Conservation (phyloP, 2,113 vertebrate species). For the Corydoras maculifer region DNA sequence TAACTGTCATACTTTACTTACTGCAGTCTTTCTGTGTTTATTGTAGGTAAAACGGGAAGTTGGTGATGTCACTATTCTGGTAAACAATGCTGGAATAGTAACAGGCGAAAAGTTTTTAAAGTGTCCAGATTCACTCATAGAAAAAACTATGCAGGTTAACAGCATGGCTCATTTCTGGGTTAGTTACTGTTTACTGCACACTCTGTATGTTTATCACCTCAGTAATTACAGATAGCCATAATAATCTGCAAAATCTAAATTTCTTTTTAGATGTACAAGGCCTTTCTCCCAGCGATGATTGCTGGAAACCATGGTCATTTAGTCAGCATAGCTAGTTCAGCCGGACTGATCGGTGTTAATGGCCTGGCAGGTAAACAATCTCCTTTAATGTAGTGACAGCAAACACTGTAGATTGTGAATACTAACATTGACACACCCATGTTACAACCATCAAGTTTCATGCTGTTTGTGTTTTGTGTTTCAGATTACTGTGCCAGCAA, state of each 20-base stretch:
- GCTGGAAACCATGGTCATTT: slow-evolving; percentile 86
- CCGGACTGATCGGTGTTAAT: slow-evolving; percentile 69
- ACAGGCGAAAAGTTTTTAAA: slow-evolving; percentile 77
- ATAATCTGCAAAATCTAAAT: neutral
- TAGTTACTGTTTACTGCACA: slow-evolving; percentile 37
- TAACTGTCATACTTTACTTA: slow-evolving; percentile 2
- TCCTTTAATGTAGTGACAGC: neutral
- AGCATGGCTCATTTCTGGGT: slow-evolving; percentile 87
- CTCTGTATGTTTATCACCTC: neutral
- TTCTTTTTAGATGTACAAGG: slow-evolving; percentile 78
- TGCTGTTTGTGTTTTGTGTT: slow-evolving; percentile 19
- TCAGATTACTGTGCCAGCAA: slow-evolving; percentile 96
- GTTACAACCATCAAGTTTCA: neutral
- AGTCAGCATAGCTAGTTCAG: slow-evolving; percentile 83
- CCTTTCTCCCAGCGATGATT: slow-evolving; percentile 92
- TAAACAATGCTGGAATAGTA: slow-evolving; percentile 88
- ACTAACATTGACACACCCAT: neutral
- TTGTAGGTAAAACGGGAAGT: slow-evolving; percentile 87
- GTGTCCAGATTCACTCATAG: slow-evolving; percentile 73
- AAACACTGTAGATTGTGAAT: neutral
- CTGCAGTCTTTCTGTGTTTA: slow-evolving; percentile 2
- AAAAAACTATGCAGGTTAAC: slow-evolving; percentile 82
- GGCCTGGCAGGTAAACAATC: slow-evolving; percentile 70
- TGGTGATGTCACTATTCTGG: slow-evolving; percentile 80
- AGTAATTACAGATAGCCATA: too few species aligned